These are phyloP conservation scores for Aythya baeri DNA, from an alignment of 2,113 vertebrate genomes.

Conservation along the genomic window DNA sequence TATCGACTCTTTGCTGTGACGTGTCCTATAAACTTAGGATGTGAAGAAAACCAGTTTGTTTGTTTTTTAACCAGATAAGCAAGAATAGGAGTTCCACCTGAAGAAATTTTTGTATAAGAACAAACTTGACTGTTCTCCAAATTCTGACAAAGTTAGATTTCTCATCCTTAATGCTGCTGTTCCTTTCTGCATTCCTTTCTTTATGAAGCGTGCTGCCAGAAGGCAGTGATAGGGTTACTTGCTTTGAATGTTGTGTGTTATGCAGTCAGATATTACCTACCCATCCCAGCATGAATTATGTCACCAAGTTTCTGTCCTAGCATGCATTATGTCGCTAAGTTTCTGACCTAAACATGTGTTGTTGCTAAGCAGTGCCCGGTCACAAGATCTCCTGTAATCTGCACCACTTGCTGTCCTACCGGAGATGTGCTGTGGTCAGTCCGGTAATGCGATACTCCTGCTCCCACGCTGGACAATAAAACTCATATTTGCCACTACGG, in stretches of 20 bases:
- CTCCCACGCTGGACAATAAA: not conserved
- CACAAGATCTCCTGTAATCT: slow-evolving; percentile 10
- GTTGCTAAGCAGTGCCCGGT: slow-evolving; percentile 31
- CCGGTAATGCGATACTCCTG: not conserved
- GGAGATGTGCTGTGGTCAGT: not conserved
- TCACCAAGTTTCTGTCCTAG: not conserved
- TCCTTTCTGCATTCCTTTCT: not conserved
- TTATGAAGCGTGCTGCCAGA: not conserved
- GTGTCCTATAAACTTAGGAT: not conserved
- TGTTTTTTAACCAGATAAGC: not conserved
- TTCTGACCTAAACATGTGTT: slow-evolving; percentile 6
- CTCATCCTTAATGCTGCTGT: not conserved
- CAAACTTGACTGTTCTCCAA: not conserved
- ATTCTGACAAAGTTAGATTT: not conserved
- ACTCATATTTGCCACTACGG: not conserved
- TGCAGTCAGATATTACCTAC: not conserved
- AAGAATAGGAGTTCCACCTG: not conserved
- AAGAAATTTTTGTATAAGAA: not conserved
- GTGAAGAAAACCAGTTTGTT: not conserved
- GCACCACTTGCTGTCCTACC: not conserved
- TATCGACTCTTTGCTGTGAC: not conserved
- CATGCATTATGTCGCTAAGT: not conserved
- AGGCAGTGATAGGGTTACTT: not conserved
- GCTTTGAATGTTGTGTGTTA: not conserved
- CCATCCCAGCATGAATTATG: slow-evolving; percentile 3